These are phyloP conservation scores for Aphelinus certus DNA, from an alignment of 1,140 invertebrate genomes.

Conservation along the genomic window DNA sequence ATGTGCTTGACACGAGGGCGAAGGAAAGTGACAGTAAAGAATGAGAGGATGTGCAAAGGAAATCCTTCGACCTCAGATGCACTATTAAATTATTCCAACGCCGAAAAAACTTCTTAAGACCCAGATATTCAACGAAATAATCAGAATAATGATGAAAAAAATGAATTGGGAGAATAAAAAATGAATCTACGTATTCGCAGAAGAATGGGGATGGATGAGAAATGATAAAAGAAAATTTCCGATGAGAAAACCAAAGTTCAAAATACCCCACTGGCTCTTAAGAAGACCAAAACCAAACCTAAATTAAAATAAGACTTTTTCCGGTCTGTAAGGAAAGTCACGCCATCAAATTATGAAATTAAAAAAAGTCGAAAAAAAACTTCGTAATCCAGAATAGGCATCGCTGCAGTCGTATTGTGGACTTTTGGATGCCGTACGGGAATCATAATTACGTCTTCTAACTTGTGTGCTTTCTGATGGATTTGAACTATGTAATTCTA, in stretches of 20 bases:
- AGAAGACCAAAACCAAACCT: slow-evolving; percentile 36
- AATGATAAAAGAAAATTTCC: background rate
- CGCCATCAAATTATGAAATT: slow-evolving; percentile 31
- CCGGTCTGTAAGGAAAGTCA: slow-evolving; percentile 46
- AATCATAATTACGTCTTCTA: slow-evolving; percentile 44
- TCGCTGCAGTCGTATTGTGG: slow-evolving; percentile 69
- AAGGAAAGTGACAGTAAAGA: slow-evolving; percentile 24
- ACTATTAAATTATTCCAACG: slow-evolving; percentile 7
- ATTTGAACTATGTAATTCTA: background rate
- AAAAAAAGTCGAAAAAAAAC: slow-evolving; percentile 49
- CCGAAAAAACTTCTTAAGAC: slow-evolving; percentile 39
- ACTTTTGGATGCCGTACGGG: slow-evolving; percentile 65
- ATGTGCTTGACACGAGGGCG: slow-evolving; percentile 29
- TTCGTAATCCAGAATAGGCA: slow-evolving; percentile 66
- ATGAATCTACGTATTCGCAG: background rate
- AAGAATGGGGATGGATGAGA: background rate
- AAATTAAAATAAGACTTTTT: slow-evolving; percentile 39
- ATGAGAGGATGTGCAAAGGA: slow-evolving; percentile 26
- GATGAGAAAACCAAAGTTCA: slow-evolving; percentile 3
- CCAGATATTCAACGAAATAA: slow-evolving; percentile 23
- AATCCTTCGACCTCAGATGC: slow-evolving; percentile 35
- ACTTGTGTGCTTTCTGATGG: slow-evolving; percentile 16
- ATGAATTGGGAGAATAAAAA: background rate
- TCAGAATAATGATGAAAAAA: slow-evolving; percentile 5
- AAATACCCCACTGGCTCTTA: slow-evolving; percentile 36